Evolutionary conservation across 2,797 vertebrate species (phyloP), one percentile per base, ranked within the genome.

Genomic region (Orestias chungarensis): DNA sequence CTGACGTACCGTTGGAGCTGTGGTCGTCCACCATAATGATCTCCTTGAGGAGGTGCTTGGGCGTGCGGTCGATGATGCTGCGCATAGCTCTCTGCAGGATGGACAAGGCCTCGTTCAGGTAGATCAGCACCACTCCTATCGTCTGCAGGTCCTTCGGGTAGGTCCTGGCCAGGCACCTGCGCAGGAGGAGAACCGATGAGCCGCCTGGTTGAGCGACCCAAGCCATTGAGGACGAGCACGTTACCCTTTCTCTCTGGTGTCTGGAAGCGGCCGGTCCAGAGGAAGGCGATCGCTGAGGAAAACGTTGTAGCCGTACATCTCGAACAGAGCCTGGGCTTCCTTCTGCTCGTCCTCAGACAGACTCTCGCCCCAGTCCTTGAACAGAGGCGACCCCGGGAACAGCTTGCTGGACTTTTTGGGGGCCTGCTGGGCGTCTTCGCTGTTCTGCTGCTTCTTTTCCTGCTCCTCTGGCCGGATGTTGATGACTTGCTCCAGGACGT

Each of bases 301-400:
- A 25, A 95, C 96, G 0, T 98, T 99, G 89, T 99, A 99, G 40
- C 97, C 97, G 0, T 98, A 98, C 74, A 94, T 96, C 82, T 95
- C 83, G 88, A 96, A 99, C 61, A 97, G 93, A 44, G 77, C 90
- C 46, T 97, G 90, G 0, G 97, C 97, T 1, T 93, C 71, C 9
- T 80, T 93, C 52, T 96, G 93, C n/a, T 95, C 94, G 8, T 96
- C 93, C 0, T 96, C 95, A 25, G 95, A 95, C 61, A 99, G 94
- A 52, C 95, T 92, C 35, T 91, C 93, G 8, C 95, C 96, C 97
- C 97, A 99, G 25, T 90, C 76, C 44, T 87, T 91, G 80, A 99
- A 98, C 25, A 98, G 92, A 0, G 9, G 0, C 0, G 92, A 92
- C 0, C 72, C 0, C 0, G 91, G 92, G 57, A 79, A 92, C 44